Base-by-base conservation (phyloP, 1,140 invertebrate genomes). In the Oedothorax gibbosus region DNA sequence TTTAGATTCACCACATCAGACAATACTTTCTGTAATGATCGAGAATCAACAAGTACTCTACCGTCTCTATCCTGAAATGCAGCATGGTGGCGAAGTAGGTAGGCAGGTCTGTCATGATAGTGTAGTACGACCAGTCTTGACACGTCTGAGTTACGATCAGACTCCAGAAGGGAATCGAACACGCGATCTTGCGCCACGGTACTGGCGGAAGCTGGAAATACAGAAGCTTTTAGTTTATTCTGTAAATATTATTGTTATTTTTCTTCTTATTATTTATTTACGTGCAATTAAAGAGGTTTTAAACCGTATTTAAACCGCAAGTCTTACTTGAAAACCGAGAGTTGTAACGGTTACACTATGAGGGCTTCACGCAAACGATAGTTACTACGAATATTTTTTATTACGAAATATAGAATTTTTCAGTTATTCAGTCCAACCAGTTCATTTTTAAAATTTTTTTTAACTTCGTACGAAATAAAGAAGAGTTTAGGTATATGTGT, bases 61-160 rank as follows among this genome's bases (percentile, higher is more conserved):
- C 95, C 90, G 94, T 91, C 90, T 97, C 95, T 86, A 98, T 96
- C 88, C 97, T 93, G 88, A 95, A 97, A 87, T 95, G 92, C 10
- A 99, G 91, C 75, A 98, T 95, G 88, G 95, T 93, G 88, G 96
- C 95, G 93, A 99, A 95, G 90, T 97, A 99, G 0, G 95, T 97
- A 10, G 98, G 98, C 79, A 99, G 91, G 88, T 97, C 95, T 89
- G 97, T 97, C 73, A 98, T 93, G 65, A 99, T 93, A 6, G 96
- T 98, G 91, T 98, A 98, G 91, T 97, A 98, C 0, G 96, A 95
- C 91, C 97, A 99, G 84, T 98, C 97, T 85, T 96, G 96, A 78
- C 95, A 94, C 56, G 94, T 95, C 89, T 99, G 97, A 0, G 95
- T 96, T 20, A 97, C 90, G 76, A 98, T 93, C 88, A 98, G 96